A percentile compares a stretch with the other conserved stretches of the same genome.
Evolutionary conservation across 2,888 invertebrate genomes (phyloP).

Genomic region (Nomada hirtipes): DNA sequence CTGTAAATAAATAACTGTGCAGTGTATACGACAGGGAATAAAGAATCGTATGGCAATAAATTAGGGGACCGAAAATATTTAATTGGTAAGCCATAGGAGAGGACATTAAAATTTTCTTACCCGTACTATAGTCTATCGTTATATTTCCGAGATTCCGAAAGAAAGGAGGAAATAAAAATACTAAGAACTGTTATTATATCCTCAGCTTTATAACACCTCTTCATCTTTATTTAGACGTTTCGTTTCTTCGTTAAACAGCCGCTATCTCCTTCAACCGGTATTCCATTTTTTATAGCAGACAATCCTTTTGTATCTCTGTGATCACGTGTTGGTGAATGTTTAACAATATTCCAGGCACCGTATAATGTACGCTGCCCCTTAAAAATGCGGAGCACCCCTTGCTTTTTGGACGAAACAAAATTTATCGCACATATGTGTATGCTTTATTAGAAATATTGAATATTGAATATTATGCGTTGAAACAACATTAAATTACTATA

Average conservation of each 20-base stretch:
- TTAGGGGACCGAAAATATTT: too few relatives aligned
- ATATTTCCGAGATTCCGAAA: neutral
- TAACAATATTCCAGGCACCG: conserved; percentile 19
- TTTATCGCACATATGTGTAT: too few relatives aligned
- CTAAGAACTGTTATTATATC: neutral
- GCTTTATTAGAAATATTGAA: too few relatives aligned
- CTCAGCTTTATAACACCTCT: neutral
- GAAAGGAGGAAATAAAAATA: neutral
- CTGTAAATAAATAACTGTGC: neutral
- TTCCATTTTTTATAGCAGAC: neutral
- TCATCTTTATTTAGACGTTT: neutral
- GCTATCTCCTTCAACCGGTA: neutral
- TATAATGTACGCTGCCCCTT: neutral
- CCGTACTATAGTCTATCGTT: too few relatives aligned
- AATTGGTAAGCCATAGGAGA: too few relatives aligned
- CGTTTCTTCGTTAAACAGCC: neutral
- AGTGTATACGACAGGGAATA: neutral
- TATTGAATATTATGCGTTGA: too few relatives aligned
- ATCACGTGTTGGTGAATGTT: neutral
- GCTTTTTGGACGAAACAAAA: too few relatives aligned
- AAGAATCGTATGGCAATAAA: neutral
- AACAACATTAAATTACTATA: too few relatives aligned
- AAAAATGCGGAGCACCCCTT: too few relatives aligned
- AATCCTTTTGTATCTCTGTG: neutral
- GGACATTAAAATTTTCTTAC: too few relatives aligned